Percentiles rank a stretch among this genome's conserved stretches.
These are phyloP conservation scores for Tragelaphus scriptus DNA, from an alignment of 2,113 vertebrate genomes.

Conservation along the genomic window DNA sequence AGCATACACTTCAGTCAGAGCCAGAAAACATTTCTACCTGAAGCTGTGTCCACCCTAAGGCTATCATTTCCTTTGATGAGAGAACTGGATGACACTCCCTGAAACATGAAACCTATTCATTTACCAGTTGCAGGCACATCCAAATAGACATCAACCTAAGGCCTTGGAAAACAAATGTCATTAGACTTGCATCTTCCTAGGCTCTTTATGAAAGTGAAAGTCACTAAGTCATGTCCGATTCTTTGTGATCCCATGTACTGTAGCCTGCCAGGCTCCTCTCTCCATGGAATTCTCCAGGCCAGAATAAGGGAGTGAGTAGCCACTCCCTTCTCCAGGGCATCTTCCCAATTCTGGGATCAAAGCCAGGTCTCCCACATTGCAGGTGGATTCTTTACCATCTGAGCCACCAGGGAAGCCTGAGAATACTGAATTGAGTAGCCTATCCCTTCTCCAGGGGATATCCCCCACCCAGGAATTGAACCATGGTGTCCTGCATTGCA, in stretches of 20 bases:
- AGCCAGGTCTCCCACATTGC: background rate
- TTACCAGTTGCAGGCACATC: background rate
- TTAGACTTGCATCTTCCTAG: background rate
- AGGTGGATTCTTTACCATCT: background rate
- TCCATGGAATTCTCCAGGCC: background rate
- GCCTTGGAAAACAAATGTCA: background rate
- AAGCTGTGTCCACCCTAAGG: background rate
- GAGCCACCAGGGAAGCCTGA: background rate
- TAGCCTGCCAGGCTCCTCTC: background rate
- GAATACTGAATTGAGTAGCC: background rate
- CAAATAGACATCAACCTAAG: slow-evolving; percentile 6
- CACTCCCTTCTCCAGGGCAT: background rate
- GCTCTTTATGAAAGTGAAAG: background rate
- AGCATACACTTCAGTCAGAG: background rate
- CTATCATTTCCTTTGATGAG: background rate
- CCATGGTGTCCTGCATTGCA: background rate
- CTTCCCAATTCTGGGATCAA: background rate
- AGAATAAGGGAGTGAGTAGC: background rate
- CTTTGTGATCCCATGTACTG: background rate
- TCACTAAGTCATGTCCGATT: background rate
- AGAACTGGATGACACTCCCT: background rate
- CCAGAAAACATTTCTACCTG: background rate
- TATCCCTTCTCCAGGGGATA: background rate
- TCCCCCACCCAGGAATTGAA: background rate
- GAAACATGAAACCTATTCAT: background rate